phyloP scores from a whole-genome alignment of 2,888 invertebrate species.

The Nasonovia ribisnigri region DNA sequence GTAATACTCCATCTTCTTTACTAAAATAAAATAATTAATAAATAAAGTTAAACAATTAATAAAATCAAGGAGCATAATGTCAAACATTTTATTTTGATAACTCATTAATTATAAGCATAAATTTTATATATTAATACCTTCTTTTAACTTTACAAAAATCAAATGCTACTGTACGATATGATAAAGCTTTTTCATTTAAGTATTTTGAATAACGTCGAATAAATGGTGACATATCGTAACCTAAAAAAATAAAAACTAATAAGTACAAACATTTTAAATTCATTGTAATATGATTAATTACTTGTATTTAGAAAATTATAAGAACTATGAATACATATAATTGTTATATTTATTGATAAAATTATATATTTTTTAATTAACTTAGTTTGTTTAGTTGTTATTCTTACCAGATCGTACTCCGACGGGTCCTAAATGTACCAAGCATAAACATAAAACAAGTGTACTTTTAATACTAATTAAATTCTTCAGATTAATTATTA shows the following conservation, averaged over 20 bases:
- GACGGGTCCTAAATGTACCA: constrained; percentile 63
- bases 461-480: constrained; percentile 51
- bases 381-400: constrained; percentile 48
- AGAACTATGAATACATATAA: constrained; percentile 31
- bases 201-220: constrained; percentile 99
- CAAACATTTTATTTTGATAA: constrained; percentile 61
- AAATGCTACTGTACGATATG: constrained; percentile 98
- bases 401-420: constrained; percentile 62
- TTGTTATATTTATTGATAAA: not conserved
- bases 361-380: not conserved
- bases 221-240: constrained; percentile 99
- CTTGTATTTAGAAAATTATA: constrained; percentile 45
- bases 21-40: constrained; percentile 72
- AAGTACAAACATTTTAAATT: constrained; percentile 63
- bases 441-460: constrained; percentile 65
- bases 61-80: not conserved
- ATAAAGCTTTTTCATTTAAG: constrained; percentile 98
- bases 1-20: constrained; percentile 95
- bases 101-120: constrained; percentile 48
- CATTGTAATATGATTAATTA: constrained; percentile 27
- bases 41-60: not conserved
- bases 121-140: constrained; percentile 76
- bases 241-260: constrained; percentile 73
- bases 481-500: constrained; percentile 3
- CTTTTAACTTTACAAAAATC: constrained; percentile 99